Conservation (phyloP, 2,113 vertebrate genomes). For the Tetrax tetrax region DNA sequence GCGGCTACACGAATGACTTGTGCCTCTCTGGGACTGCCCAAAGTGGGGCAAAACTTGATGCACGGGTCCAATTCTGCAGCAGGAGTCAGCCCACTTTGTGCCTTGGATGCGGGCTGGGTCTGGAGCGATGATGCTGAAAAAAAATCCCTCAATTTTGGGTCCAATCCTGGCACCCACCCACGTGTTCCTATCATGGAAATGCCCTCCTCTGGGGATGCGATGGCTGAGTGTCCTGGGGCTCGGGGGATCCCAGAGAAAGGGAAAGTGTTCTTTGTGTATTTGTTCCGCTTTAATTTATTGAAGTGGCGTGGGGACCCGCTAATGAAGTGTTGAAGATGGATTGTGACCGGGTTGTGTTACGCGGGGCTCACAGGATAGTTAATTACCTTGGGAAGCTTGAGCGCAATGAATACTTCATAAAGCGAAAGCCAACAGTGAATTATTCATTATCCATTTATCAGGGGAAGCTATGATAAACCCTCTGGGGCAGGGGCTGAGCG, state of each 20-base stretch:
- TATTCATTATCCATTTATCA: slow-evolving; percentile 46
- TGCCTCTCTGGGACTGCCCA: neutral
- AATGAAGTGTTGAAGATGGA: slow-evolving; percentile 37
- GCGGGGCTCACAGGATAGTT: neutral
- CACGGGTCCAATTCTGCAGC: neutral
- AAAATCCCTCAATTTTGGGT: fast-evolving
- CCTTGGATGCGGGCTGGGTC: neutral
- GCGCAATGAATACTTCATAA: slow-evolving; percentile 46
- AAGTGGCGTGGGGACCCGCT: neutral
- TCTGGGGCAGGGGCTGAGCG: neutral
- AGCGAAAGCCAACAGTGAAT: slow-evolving; percentile 45
- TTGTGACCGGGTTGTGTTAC: neutral
- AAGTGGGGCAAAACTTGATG: fast-evolving
- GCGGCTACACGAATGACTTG: fast-evolving
- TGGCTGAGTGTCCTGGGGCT: fast-evolving
- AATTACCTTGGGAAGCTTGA: slow-evolving; percentile 32
- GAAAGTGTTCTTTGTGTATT: neutral
- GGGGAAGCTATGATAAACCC: neutral
- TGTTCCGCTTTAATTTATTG: neutral
- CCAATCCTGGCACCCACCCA: fast-evolving
- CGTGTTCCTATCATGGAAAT: fast-evolving
- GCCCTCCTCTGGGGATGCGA: fast-evolving
- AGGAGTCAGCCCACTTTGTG: fast-evolving
- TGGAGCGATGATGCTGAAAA: fast-evolving
- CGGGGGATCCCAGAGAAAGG: neutral